Conservation (phyloP, 2,797 vertebrate genomes). For the Knipowitschia caucasica region DNA sequence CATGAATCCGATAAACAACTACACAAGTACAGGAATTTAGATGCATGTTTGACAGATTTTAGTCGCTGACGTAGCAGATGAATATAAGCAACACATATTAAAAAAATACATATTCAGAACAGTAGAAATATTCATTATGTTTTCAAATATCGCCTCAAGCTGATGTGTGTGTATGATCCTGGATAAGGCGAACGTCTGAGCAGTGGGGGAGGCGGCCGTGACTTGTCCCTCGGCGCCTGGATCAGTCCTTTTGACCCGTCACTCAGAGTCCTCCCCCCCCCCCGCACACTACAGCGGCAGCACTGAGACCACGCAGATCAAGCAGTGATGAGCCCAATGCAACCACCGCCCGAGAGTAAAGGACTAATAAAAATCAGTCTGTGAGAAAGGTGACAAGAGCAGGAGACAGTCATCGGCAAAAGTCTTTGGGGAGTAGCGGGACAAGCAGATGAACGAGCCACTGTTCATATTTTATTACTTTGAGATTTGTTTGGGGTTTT, state of each 20-base stretch:
- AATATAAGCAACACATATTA: no score
- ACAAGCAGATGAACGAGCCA: background rate
- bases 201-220: constrained; percentile 23
- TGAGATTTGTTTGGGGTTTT: no score
- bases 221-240: constrained; percentile 34
- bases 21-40: no score
- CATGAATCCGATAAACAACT: no score
- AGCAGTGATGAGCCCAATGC: constrained; percentile 2
- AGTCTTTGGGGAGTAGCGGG: background rate
- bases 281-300: constrained; percentile 35
- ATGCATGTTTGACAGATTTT: no score
- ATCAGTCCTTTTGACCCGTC: constrained; percentile 65
- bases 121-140: no score
- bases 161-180: constrained; percentile 30
- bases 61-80: no score
- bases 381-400: background rate
- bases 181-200: constrained; percentile 26
- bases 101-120: no score
- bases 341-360: background rate
- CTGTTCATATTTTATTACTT: constrained; percentile 2
- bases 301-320: constrained; percentile 14
- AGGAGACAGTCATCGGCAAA: background rate
- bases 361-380: background rate
- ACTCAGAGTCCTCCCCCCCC: constrained; percentile 55
- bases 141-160: no score